Evolutionary conservation across 92 coral and sea anemone genomes (phyloP).

Genomic region (Heliopora coerulea): DNA sequence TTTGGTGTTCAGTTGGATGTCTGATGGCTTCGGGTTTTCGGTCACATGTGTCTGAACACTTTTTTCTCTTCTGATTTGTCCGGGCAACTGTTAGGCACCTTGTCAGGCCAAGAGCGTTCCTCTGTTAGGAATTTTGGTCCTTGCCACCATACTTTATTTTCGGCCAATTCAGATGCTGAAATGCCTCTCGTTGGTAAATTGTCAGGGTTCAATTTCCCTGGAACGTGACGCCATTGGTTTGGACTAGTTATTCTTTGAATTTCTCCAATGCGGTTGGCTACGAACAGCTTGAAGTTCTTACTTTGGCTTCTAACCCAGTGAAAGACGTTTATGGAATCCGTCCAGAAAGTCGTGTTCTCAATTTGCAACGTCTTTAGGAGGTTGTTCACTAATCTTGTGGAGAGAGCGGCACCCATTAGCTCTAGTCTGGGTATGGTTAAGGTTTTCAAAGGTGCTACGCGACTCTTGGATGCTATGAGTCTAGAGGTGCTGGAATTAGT

Average conservation of each 20-base stretch:
- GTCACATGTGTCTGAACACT: slow-evolving; percentile 1
- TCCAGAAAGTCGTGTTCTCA: slow-evolving; percentile 32
- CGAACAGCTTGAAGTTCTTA: slow-evolving; percentile 30
- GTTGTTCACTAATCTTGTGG: slow-evolving; percentile 26
- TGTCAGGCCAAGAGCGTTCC: slow-evolving; percentile 52
- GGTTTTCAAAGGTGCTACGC: slow-evolving; percentile 24
- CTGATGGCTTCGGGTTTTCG: not conserved
- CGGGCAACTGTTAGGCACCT: slow-evolving; percentile 2
- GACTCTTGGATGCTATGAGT: slow-evolving; percentile 15
- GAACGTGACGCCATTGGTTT: slow-evolving; percentile 46
- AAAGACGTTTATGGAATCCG: slow-evolving; percentile 47
- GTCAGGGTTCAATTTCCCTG: slow-evolving; percentile 44
- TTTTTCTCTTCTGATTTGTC: slow-evolving; percentile 5
- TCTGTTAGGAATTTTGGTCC: slow-evolving; percentile 46
- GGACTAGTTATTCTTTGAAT: slow-evolving; percentile 45
- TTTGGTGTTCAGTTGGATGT: slow-evolving; percentile 38
- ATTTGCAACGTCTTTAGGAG: slow-evolving; percentile 18
- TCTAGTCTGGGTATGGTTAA: slow-evolving; percentile 23
- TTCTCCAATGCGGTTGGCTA: slow-evolving; percentile 50
- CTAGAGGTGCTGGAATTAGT: not conserved
- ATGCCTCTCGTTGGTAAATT: slow-evolving; percentile 45
- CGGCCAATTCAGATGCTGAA: slow-evolving; percentile 25
- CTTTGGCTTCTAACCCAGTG: slow-evolving; percentile 49
- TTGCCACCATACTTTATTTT: slow-evolving; percentile 42
- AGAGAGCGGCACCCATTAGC: slow-evolving; percentile 50